These are phyloP conservation scores for Mustela erminea DNA, from an alignment of 2,797 vertebrate species.

Conservation along the genomic window DNA sequence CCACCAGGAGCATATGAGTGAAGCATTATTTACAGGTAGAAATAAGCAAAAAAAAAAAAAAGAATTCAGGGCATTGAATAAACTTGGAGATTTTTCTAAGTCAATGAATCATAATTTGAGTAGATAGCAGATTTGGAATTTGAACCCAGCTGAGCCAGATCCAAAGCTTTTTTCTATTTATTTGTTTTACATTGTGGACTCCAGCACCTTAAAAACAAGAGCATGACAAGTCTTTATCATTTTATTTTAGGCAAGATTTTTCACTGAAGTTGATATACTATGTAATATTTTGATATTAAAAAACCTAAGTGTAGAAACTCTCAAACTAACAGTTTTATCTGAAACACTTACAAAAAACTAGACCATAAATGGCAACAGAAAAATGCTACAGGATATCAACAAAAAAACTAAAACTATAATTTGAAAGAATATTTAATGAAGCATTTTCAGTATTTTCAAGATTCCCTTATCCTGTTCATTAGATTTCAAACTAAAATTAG, in stretches of 20 bases:
- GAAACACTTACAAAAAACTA: neutral
- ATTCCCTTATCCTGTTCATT: neutral
- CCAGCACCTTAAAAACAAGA: neutral
- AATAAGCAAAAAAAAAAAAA: neutral
- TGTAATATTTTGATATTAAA: neutral
- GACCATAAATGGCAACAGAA: neutral
- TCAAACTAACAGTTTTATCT: neutral
- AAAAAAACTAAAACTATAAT: neutral
- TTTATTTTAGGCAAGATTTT: neutral
- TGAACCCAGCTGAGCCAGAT: neutral
- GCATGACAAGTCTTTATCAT: neutral
- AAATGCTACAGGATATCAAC: neutral
- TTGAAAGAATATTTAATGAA: neutral
- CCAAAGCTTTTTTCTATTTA: neutral
- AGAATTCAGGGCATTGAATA: neutral
- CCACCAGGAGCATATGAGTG: neutral
- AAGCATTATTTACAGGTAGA: slow-evolving; percentile 6
- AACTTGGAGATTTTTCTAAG: neutral
- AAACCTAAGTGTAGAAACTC: neutral
- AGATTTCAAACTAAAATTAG: slow-evolving; percentile 2
- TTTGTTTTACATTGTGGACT: neutral
- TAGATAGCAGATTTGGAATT: neutral
- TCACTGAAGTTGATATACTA: neutral
- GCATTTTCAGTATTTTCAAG: neutral
- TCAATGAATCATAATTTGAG: neutral